Evolutionary conservation across 2,888 invertebrate genomes (phyloP), one percentile per base, ranked within the genome.

Genomic region (Cosmia pyralina): DNA sequence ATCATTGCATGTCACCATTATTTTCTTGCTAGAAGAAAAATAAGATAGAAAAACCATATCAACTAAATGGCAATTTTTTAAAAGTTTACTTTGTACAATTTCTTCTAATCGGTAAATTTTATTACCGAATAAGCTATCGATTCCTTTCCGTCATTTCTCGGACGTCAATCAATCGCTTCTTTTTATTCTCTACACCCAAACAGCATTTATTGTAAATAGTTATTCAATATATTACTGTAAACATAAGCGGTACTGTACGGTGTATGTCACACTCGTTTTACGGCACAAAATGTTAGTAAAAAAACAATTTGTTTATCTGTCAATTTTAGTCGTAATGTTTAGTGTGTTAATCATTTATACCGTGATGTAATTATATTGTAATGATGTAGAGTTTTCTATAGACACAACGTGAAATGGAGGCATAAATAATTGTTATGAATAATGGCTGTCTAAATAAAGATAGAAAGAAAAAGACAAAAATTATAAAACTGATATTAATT

Each of bases 191-290:
- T 69, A 53, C 69, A 64, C 68, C 11, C 62, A 69, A 73, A 81
- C 67, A 72, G 75, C 86, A 83, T 86, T 82, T 84, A 95, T 94
- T 96, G 96, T 96, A 96, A 93, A 96, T 96, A 96, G 94, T 94
- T 94, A 95, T 90, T 85, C 87, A 90, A 90, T 88, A 92, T 83
- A 87, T 89, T 92, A 92, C 89, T 91, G 88, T 94, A 93, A 80
- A 91, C 89, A 84, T 94, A 94, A 94, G 93, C 88, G 92, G 92
- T 94, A 95, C 90, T 91, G 91, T 94, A 93, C 92, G 93, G 94
- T 95, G 94, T 94, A 92, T 90, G 73, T 92, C 94, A 96, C 96
- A 96, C 96, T 96, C 95, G 96, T 96, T 96, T 96, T 96, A 93
- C 92, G 94, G 96, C 96, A 96, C 96, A 96, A 96, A 94, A 94